phyloP scores from a whole-genome alignment of 2,113 vertebrate species.

The Epinephelus lanceolatus region DNA sequence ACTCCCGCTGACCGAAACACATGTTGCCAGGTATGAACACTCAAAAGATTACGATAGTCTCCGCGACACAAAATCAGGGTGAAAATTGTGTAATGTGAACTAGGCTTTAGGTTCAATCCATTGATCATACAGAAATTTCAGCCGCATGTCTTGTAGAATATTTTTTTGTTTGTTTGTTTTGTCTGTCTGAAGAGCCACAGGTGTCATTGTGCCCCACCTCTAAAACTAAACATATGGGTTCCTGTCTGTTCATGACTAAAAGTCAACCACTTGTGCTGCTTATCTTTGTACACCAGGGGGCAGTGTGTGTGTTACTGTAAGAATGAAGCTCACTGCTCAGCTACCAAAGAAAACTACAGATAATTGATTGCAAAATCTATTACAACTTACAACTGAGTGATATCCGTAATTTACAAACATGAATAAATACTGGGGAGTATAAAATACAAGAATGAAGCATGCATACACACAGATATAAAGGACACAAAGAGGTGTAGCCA shows the following conservation, averaged over 20 bases:
- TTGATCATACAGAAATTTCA: background rate
- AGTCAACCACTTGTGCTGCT: constrained; percentile 25
- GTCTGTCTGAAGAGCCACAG: background rate
- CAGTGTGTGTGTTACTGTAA: constrained; percentile 52
- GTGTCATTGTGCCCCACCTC: background rate
- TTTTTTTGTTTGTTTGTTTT: background rate
- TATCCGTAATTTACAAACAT: background rate
- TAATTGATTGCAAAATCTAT: background rate
- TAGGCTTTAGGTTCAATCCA: too few relatives aligned
- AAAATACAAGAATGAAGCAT: background rate
- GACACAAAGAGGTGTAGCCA: background rate
- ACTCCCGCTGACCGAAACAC: too few relatives aligned
- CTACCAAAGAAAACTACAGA: background rate
- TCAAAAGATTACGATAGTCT: too few relatives aligned
- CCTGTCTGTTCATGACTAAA: too few relatives aligned
- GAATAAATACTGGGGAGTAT: background rate
- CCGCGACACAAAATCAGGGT: too few relatives aligned
- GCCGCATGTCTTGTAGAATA: background rate
- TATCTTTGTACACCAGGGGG: constrained; percentile 70
- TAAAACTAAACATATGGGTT: background rate
- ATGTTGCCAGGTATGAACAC: too few relatives aligned
- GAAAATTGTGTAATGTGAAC: too few relatives aligned
- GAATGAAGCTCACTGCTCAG: background rate
- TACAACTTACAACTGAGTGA: background rate
- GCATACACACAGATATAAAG: background rate